These are phyloP conservation scores for Chrysolina oricalcia DNA, from an alignment of 2,888 invertebrate species.

Conservation along the genomic window DNA sequence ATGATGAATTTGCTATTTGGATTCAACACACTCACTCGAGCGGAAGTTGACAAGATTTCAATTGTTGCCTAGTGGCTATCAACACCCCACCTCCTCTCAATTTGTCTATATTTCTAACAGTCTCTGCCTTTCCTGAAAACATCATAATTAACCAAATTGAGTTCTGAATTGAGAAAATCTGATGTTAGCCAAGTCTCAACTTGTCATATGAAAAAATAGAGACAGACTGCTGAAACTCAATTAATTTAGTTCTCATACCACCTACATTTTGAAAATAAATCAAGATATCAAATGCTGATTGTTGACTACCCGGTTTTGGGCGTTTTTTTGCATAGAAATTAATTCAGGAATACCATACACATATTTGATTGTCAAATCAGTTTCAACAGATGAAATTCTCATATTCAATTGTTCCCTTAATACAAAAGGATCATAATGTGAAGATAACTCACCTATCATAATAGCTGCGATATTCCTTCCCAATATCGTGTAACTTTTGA, in stretches of 20 bases:
- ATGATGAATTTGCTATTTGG: no score
- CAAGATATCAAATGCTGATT: not conserved
- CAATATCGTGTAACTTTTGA: no score
- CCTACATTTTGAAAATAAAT: conserved; percentile 2
- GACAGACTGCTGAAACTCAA: conserved; percentile 8
- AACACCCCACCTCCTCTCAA: conserved; percentile 2
- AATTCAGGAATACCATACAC: not conserved
- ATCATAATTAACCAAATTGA: conserved; percentile 1
- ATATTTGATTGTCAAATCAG: not conserved
- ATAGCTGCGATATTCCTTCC: no score
- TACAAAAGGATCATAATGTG: no score
- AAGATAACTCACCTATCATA: no score
- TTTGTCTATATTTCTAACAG: no score
- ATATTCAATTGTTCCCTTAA: not conserved
- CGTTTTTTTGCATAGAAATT: not conserved
- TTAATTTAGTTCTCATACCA: conserved; percentile 1
- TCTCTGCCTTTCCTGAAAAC: not conserved
- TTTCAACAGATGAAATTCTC: not conserved
- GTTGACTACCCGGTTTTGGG: not conserved
- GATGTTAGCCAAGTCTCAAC: not conserved
- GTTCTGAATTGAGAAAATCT: conserved; percentile 9
- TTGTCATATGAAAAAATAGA: not conserved
- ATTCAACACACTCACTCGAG: no score
- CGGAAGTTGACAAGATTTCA: not conserved
- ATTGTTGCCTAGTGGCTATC: not conserved